Percentiles rank a stretch among this genome's conserved stretches.
phyloP scores from a whole-genome alignment of 2,888 invertebrate species.

The Parapristionchus giblindavisi region DNA sequence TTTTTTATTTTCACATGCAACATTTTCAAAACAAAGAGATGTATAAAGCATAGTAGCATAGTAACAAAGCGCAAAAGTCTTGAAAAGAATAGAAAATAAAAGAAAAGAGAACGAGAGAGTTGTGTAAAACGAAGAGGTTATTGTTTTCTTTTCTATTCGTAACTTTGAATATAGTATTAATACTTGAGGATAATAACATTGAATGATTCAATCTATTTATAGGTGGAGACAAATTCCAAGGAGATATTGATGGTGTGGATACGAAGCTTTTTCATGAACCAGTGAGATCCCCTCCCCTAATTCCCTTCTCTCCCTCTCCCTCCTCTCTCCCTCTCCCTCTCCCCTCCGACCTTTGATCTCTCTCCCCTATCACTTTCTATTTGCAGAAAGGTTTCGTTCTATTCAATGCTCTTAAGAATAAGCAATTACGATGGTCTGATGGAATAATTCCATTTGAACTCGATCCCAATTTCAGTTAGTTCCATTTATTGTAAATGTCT shows the following conservation, averaged over 20 bases:
- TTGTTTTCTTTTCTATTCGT: too few relatives aligned
- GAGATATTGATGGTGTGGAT: constrained; percentile 68
- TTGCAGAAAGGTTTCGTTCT: constrained; percentile 58
- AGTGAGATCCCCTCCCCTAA: constrained; percentile 43
- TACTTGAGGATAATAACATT: too few relatives aligned
- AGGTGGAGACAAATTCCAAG: constrained; percentile 63
- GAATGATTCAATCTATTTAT: background rate
- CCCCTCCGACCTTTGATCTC: background rate
- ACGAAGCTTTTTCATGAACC: constrained; percentile 51
- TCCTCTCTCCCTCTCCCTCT: background rate
- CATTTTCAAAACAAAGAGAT: too few relatives aligned
- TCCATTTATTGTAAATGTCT: constrained; percentile 34
- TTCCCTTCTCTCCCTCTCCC: constrained; percentile 22
- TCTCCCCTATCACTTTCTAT: background rate
- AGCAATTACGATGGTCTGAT: constrained; percentile 63
- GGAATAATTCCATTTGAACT: constrained; percentile 66
- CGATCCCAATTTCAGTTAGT: constrained; percentile 68
- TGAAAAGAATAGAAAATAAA: too few relatives aligned
- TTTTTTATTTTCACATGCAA: too few relatives aligned
- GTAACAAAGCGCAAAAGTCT: too few relatives aligned
- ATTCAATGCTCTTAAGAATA: constrained; percentile 66
- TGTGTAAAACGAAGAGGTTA: too few relatives aligned
- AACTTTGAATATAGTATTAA: too few relatives aligned
- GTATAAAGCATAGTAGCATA: too few relatives aligned
- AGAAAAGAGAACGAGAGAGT: too few relatives aligned